Percentiles rank a stretch among this genome's conserved stretches.
phyloP scores from a whole-genome alignment of 2,113 vertebrate genomes.

The Nothocercus julius region DNA sequence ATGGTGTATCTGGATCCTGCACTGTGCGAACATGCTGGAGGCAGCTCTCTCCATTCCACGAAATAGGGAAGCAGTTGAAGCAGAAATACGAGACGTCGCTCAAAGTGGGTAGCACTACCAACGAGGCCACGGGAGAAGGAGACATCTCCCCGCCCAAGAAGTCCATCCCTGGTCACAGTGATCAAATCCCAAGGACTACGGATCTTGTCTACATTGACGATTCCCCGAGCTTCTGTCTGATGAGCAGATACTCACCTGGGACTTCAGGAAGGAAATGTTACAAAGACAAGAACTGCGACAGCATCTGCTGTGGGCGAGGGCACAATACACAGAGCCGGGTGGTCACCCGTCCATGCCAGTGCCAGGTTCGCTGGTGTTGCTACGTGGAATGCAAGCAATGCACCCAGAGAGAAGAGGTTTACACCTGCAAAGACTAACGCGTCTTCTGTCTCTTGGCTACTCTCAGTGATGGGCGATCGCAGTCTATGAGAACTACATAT shows the following conservation, averaged over 20 bases:
- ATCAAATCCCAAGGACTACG: conserved; percentile 92
- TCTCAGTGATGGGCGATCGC: not conserved
- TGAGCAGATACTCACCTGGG: conserved; percentile 91
- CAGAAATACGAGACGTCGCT: conserved; percentile 92
- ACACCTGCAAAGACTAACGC: conserved; percentile 93
- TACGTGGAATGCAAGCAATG: conserved; percentile 98
- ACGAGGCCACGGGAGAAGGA: conserved; percentile 92
- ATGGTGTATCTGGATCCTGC: conserved; percentile 95
- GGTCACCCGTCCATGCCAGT: conserved; percentile 95
- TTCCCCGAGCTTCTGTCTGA: conserved; percentile 95
- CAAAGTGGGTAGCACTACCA: conserved; percentile 95
- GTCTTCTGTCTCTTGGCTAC: not conserved
- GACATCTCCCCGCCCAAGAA: conserved; percentile 87
- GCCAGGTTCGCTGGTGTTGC: conserved; percentile 99
- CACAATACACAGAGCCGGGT: conserved; percentile 97
- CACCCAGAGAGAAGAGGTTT: conserved; percentile 96
- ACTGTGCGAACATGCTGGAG: conserved; percentile 97
- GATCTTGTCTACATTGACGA: conserved; percentile 96
- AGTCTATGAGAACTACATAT: conserved; percentile 12
- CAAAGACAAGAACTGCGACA: conserved; percentile 98
- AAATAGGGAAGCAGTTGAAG: conserved; percentile 95
- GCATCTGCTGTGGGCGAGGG: conserved; percentile 96
- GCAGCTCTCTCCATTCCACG: conserved; percentile 95
- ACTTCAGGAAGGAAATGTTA: conserved; percentile 94
- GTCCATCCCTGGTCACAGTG: conserved; percentile 74